These are phyloP conservation scores for Ganaspis brasiliensis DNA, from an alignment of 2,888 invertebrate genomes.

Conservation along the genomic window DNA sequence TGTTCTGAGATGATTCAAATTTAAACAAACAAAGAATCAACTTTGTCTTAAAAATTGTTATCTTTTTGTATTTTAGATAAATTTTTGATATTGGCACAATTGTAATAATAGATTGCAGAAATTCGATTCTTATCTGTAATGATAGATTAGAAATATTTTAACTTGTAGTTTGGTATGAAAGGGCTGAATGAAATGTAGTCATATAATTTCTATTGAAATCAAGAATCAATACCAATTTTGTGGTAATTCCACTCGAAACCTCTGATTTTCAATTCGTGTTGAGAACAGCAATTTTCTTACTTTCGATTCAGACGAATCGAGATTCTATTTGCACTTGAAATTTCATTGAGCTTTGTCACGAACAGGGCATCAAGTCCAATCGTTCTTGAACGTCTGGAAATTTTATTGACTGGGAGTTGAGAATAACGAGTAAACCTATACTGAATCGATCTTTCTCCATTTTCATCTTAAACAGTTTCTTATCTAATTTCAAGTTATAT, in stretches of 20 bases:
- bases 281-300: conserved; percentile 68
- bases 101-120: too few relatives aligned
- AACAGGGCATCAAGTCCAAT: conserved; percentile 61
- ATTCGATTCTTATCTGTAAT: too few relatives aligned
- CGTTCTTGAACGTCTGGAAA: conserved; percentile 29
- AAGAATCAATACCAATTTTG: conserved; percentile 8
- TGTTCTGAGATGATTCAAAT: too few relatives aligned
- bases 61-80: too few relatives aligned
- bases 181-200: neutral
- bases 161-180: neutral
- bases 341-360: conserved; percentile 77
- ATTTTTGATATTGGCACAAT: too few relatives aligned
- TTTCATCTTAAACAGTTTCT: conserved; percentile 8
- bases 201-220: neutral
- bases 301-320: conserved; percentile 63
- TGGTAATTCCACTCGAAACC: conserved; percentile 3
- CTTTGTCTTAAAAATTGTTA: too few relatives aligned
- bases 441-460: conserved; percentile 14
- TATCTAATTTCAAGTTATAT: neutral
- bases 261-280: conserved; percentile 42
- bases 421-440: conserved; percentile 1
- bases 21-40: too few relatives aligned
- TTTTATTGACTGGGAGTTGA: neutral
- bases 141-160: neutral
- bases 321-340: conserved; percentile 75